Evolutionary conservation across 2,797 vertebrate species (phyloP), one percentile per base, ranked within the genome.

Genomic region (Anabacerthia variegaticeps): DNA sequence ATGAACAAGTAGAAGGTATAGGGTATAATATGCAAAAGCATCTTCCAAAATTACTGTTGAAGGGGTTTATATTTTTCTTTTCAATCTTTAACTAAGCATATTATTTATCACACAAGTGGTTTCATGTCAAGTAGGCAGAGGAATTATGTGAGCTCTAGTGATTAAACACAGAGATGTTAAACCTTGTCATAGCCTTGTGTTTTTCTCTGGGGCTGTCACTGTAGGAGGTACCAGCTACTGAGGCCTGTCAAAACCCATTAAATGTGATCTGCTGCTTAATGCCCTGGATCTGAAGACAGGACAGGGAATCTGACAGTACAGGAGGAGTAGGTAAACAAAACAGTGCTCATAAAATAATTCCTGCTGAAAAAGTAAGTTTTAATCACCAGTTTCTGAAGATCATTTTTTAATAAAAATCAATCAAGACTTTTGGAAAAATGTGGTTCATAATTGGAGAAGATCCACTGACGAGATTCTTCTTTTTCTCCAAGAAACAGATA

Each of bases 121-220:
- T 94, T 93, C 73, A 73, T 63, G 76, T 96, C 92, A 93, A 84
- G 82, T n/a, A 96, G 62, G 55, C 79, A 85, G 77, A 81, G 55
- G 62, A 92, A 94, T 95, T 94, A 85, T 68, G 46, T 91, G 87
- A 96, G 82, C 82, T 89, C 79, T 91, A 86, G 73, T 92, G 93
- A 96, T 96, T 95, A 96, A 96, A 89, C 71, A 92, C 36, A 95
- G 85, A 91, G 78, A 92, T 86, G 82, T 95, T 96, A 96, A 96
- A 93, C 83, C 89, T 94, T 96, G 93, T 96, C 91, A 91, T 30
- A 85, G 92, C 46, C 95, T 85, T 89, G 66, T 94, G 91, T 93
- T 93, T 96, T 71, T 96, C 91, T 95, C 95, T 89, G 39, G 76
- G 91, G 87, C 59, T 96, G 94, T 92, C 79, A 84, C 92, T 88